These are phyloP conservation scores for Crocuta crocuta DNA, from an alignment of 2,113 vertebrate genomes.

Conservation along the genomic window DNA sequence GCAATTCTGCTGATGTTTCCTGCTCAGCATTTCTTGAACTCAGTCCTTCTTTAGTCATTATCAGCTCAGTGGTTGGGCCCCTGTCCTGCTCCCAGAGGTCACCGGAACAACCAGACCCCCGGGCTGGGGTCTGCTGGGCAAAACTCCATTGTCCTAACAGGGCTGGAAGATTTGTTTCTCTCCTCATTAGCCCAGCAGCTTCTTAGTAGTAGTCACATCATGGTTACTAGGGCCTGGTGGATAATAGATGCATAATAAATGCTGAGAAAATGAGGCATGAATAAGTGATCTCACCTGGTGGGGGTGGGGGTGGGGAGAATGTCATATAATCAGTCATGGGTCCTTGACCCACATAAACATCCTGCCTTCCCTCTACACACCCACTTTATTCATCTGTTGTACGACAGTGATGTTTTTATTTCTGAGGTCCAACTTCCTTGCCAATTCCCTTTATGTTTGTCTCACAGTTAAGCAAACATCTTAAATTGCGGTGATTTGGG, in stretches of 20 bases:
- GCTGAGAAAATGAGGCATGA: neutral
- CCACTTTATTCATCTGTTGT: neutral
- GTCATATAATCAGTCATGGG: neutral
- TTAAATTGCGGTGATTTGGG: neutral
- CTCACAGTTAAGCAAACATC: neutral
- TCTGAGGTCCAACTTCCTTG: neutral
- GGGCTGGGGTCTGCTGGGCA: neutral
- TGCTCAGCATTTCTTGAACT: neutral
- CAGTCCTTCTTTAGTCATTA: neutral
- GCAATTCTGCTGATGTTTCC: neutral
- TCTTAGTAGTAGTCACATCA: neutral
- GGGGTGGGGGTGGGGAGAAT: neutral
- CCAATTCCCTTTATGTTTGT: neutral
- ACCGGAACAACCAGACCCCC: no score
- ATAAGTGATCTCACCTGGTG: no score
- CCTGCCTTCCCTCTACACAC: neutral
- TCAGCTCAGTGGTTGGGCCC: neutral
- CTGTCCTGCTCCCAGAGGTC: neutral
- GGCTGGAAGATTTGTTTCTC: neutral
- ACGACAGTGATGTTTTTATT: neutral
- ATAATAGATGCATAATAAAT: neutral
- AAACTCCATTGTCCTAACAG: neutral
- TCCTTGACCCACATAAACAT: neutral
- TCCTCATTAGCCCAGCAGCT: neutral
- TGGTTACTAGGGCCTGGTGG: neutral